Percentiles rank a stretch among this genome's conserved stretches.
These are phyloP conservation scores for Lutraria lutraria DNA, from an alignment of 2,888 invertebrate genomes.

Conservation along the genomic window DNA sequence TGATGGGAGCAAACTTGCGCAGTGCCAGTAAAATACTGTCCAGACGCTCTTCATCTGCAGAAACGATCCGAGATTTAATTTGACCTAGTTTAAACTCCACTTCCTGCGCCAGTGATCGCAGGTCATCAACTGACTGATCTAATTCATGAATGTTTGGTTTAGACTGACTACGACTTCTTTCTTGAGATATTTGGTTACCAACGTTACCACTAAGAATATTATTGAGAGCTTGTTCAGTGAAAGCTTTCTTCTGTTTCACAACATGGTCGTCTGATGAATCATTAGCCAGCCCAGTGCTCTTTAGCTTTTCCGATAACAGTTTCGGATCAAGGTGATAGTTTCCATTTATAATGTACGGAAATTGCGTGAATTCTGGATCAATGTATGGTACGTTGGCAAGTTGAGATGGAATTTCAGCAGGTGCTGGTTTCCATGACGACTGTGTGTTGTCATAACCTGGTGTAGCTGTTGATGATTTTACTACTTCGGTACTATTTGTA, in stretches of 20 bases:
- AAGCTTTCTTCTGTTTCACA: slow-evolving; percentile 29
- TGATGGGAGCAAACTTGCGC: slow-evolving; percentile 78
- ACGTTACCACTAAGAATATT: neutral
- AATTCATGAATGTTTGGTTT: slow-evolving; percentile 61
- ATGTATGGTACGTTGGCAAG: slow-evolving; percentile 59
- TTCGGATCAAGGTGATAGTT: slow-evolving; percentile 82
- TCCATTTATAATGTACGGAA: slow-evolving; percentile 78
- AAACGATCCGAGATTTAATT: slow-evolving; percentile 79
- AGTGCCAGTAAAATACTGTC: slow-evolving; percentile 81
- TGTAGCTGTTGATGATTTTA: slow-evolving; percentile 45
- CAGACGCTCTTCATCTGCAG: slow-evolving; percentile 80
- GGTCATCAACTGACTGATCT: slow-evolving; percentile 79
- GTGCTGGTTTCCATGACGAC: slow-evolving; percentile 47
- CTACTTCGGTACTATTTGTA: slow-evolving; percentile 4
- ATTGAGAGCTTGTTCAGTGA: slow-evolving; percentile 26
- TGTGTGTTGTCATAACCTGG: slow-evolving; percentile 63
- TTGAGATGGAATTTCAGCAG: slow-evolving; percentile 36
- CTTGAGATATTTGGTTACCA: neutral
- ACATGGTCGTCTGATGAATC: slow-evolving; percentile 58
- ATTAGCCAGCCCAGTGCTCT: slow-evolving; percentile 81
- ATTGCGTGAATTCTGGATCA: slow-evolving; percentile 75
- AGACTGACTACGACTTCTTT: slow-evolving; percentile 30
- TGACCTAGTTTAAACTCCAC: slow-evolving; percentile 79
- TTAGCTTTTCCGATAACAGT: slow-evolving; percentile 79
- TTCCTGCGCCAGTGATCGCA: slow-evolving; percentile 79